phyloP scores from a whole-genome alignment of 1,140 invertebrate species.

The Telenomus remus region DNA sequence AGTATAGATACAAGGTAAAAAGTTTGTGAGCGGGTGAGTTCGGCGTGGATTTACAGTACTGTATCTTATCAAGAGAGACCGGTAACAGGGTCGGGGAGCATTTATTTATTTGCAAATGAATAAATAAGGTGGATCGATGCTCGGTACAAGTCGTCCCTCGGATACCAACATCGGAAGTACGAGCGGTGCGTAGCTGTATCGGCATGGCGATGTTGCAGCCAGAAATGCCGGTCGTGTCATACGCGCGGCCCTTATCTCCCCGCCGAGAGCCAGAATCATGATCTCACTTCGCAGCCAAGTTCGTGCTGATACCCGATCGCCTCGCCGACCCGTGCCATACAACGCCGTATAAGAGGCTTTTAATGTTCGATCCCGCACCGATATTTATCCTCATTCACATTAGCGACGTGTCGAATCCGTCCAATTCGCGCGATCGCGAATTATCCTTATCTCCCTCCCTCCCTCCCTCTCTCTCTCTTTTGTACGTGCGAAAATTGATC shows the following conservation, averaged over 20 bases:
- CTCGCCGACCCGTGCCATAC: constrained; percentile 62
- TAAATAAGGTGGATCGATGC: constrained; percentile 75
- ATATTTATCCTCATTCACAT: constrained; percentile 73
- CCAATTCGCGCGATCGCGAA: constrained; percentile 57
- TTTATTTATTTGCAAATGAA: constrained; percentile 75
- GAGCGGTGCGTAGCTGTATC: constrained; percentile 37
- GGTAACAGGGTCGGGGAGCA: constrained; percentile 64
- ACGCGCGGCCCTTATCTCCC: constrained; percentile 69
- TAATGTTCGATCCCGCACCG: constrained; percentile 68
- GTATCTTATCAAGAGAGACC: constrained; percentile 70
- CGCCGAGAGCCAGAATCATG: constrained; percentile 67
- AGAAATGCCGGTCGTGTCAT: constrained; percentile 68
- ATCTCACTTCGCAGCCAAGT: constrained; percentile 67
- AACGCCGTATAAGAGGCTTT: constrained; percentile 73
- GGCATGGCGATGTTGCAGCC: constrained; percentile 38
- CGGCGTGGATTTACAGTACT: constrained; percentile 68
- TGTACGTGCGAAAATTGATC: constrained; percentile 26
- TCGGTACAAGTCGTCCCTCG: constrained; percentile 54
- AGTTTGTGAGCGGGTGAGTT: constrained; percentile 62
- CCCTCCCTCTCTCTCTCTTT: not conserved
- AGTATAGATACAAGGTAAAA: constrained; percentile 34
- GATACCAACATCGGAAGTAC: constrained; percentile 54
- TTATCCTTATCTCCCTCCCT: constrained; percentile 52
- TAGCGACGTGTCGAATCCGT: constrained; percentile 61
- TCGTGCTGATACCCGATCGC: constrained; percentile 61